phyloP scores from a whole-genome alignment of 2,888 invertebrate species.

The Ypsolopha sequella region DNA sequence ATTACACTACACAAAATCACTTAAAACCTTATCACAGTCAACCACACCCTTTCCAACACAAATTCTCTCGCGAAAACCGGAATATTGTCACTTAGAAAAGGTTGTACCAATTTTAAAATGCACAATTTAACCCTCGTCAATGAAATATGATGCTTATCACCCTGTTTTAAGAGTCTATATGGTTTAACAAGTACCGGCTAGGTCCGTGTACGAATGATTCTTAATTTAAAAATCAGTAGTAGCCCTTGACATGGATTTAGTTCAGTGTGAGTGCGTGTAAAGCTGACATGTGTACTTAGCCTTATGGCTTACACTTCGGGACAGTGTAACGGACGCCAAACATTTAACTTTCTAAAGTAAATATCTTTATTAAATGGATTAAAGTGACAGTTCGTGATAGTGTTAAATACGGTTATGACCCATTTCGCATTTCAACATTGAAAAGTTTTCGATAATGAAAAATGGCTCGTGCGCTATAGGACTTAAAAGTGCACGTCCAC shows the following conservation, averaged over 20 bases:
- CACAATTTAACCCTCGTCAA: neutral
- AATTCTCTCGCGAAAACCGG: neutral
- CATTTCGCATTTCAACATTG: no score
- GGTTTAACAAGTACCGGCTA: neutral
- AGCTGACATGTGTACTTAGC: constrained; percentile 5
- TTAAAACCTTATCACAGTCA: constrained; percentile 5
- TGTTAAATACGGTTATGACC: no score
- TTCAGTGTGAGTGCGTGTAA: neutral
- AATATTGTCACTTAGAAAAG: constrained; percentile 12
- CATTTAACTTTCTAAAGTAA: no score
- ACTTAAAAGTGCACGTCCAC: no score
- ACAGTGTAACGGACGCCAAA: neutral
- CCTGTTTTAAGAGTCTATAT: neutral
- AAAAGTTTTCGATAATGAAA: no score
- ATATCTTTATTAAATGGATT: no score
- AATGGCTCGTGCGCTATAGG: no score
- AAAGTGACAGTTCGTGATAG: no score
- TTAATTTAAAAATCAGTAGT: constrained; percentile 50
- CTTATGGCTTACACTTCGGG: constrained; percentile 2
- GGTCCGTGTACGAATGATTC: neutral
- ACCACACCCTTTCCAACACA: neutral
- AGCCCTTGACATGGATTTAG: constrained; percentile 51
- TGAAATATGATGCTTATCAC: neutral
- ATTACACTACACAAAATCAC: constrained; percentile 10
- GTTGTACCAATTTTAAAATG: constrained; percentile 8